Base-by-base conservation (phyloP, 1,140 invertebrate species). In the Saccostrea cuccullata region DNA sequence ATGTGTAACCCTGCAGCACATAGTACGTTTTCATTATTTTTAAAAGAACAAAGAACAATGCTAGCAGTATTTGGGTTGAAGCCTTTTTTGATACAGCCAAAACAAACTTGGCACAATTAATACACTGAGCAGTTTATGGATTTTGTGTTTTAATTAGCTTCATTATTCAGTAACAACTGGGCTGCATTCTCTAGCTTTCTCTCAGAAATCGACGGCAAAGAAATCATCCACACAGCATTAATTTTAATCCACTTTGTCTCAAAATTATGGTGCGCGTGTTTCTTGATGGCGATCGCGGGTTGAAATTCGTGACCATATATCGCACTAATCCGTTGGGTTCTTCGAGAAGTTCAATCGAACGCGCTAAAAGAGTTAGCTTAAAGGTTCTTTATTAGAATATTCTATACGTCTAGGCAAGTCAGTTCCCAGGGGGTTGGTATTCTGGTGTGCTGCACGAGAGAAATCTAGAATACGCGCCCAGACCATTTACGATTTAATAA, bases 361-460 rank as follows among this genome's bases (percentile, higher is more conserved):
- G 70, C 70, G 26, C 70, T 26, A 15, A 36, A 77, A 11, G 70
- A 26, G 70, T 77, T 77, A 77, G 26, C 70, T 36, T 36, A 36
- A 30, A 77, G 26, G 13, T 30, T 30, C 70, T 77, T 77, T 30
- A 4, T 30, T 77, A 77, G 12, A 77, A 77, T 77, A 9, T 77
- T 77, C 70, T 77, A 26, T 77, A 26, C 70, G 13, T 36, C 4
- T 77, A 77, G 70, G 70, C 70, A 77, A 77, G 26, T 30, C 11
- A 77, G 23, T 36, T 77, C 70, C 26, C 30, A 23, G 0, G 70
- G 30, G 70, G 70, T 26, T 12, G 13, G 26, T 15, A 15, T 13
- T 30, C 26, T 77, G 8, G 70, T 77, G 70, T 77, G 70, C 70
- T 11, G 70, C 70, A 77, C 70, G 70, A 77, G 23, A 77, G 60